Percentiles rank a stretch among this genome's conserved stretches.
These are phyloP conservation scores for Saccopteryx bilineata DNA, from an alignment of 2,113 vertebrate species.

Conservation along the genomic window DNA sequence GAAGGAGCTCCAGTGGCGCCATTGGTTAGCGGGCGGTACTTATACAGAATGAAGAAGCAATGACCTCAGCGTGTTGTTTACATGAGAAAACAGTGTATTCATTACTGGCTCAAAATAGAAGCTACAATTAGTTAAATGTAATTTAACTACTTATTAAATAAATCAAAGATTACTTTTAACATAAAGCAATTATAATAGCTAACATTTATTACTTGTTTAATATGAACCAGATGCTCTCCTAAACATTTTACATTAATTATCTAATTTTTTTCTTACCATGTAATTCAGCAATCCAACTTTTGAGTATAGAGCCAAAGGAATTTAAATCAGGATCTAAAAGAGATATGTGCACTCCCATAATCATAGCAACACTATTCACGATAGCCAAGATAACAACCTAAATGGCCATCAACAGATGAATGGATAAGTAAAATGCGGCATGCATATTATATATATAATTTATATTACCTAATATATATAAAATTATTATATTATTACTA, in stretches of 20 bases:
- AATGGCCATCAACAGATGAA: neutral
- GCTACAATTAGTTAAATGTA: neutral
- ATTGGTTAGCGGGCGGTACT: too few species aligned
- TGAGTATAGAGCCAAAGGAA: neutral
- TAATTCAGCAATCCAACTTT: neutral
- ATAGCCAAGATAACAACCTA: neutral
- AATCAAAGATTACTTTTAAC: slow-evolving; percentile 58
- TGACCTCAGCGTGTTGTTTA: neutral
- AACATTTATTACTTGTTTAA: slow-evolving; percentile 48
- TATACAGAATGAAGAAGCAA: neutral
- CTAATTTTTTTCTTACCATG: neutral
- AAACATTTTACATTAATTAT: slow-evolving; percentile 50
- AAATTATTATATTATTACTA: too few species aligned
- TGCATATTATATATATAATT: neutral
- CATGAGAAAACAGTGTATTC: neutral
- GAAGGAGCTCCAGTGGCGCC: too few species aligned
- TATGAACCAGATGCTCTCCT: neutral
- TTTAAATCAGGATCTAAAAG: neutral
- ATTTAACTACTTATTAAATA: slow-evolving; percentile 22
- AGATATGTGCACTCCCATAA: neutral
- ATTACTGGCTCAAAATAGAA: neutral
- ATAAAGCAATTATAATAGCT: slow-evolving; percentile 24
- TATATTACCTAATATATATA: neutral
- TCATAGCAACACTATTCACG: neutral
- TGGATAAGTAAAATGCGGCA: neutral